Evolutionary conservation across 2,888 invertebrate genomes (phyloP).

Genomic region (Lasioglossum figueresi): DNA sequence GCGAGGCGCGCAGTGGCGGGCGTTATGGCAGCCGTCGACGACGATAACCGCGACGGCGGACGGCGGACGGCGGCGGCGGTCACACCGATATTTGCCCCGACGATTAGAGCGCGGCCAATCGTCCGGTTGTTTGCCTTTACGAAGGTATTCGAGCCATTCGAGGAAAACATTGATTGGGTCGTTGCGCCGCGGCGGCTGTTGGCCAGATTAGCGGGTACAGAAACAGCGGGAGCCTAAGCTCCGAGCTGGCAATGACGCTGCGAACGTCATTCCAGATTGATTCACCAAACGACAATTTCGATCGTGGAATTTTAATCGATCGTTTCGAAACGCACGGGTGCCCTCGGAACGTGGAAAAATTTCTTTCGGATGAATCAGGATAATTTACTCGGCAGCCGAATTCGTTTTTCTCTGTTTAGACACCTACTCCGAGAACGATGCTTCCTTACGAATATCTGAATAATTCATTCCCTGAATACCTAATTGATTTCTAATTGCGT

Average conservation of each 20-base stretch:
- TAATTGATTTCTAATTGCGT: background rate
- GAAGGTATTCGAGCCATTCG: constrained; percentile 42
- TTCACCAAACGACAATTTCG: constrained; percentile 41
- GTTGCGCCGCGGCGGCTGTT: constrained; percentile 41
- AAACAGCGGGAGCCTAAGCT: constrained; percentile 45
- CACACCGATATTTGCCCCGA: constrained; percentile 62
- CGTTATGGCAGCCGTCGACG: constrained; percentile 3
- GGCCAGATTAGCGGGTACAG: constrained; percentile 49
- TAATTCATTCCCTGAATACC: background rate
- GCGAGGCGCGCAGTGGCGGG: background rate
- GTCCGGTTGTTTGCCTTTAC: constrained; percentile 45
- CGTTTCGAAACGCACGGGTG: constrained; percentile 52
- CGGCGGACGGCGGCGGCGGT: constrained; percentile 14
- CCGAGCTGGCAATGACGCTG: background rate
- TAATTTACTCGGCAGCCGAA: background rate
- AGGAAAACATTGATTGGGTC: constrained; percentile 57
- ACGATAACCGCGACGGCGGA: constrained; percentile 1
- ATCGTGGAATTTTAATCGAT: constrained; percentile 60
- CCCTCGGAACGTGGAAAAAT: constrained; percentile 12
- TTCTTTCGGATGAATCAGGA: constrained; percentile 14
- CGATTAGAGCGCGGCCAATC: constrained; percentile 61
- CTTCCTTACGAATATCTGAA: background rate
- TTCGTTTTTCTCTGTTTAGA: background rate
- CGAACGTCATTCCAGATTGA: constrained; percentile 50
- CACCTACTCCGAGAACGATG: background rate